phyloP scores from a whole-genome alignment of 2,888 invertebrate genomes.

The Andrena hattorfiana region DNA sequence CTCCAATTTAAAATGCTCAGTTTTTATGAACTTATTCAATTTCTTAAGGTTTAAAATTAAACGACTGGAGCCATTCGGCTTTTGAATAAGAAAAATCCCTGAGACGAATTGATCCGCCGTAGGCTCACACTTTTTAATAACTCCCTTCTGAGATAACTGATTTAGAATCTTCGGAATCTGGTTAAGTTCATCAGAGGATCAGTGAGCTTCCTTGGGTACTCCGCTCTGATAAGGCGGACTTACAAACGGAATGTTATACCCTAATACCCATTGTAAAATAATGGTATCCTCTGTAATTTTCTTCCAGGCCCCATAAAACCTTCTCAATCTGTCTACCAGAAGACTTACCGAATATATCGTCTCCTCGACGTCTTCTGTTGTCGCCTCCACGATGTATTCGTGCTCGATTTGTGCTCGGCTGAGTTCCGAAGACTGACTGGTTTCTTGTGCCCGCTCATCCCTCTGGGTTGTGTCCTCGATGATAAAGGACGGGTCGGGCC shows the following conservation, averaged over 20 bases:
- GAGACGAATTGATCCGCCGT: background rate
- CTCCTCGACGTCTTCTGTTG: background rate
- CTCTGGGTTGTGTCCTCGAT: background rate
- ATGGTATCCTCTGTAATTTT: background rate
- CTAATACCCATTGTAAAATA: background rate
- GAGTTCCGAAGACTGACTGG: background rate
- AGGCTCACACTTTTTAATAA: background rate
- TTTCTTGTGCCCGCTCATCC: background rate
- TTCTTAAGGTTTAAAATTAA: background rate
- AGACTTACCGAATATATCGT: background rate
- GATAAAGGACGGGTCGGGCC: background rate
- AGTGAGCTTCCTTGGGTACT: background rate
- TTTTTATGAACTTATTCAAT: background rate
- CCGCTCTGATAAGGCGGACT: background rate
- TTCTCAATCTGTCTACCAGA: background rate
- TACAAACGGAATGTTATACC: background rate
- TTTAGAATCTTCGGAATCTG: background rate
- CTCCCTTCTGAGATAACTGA: background rate
- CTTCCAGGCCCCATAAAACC: background rate
- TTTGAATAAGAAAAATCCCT: background rate
- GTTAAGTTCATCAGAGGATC: background rate
- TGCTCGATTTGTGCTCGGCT: background rate
- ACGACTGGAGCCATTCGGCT: background rate
- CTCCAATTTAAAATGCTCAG: conserved; percentile 1
- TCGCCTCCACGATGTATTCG: background rate